Conservation (phyloP, 2,888 invertebrate genomes). For the Amiota minor region DNA sequence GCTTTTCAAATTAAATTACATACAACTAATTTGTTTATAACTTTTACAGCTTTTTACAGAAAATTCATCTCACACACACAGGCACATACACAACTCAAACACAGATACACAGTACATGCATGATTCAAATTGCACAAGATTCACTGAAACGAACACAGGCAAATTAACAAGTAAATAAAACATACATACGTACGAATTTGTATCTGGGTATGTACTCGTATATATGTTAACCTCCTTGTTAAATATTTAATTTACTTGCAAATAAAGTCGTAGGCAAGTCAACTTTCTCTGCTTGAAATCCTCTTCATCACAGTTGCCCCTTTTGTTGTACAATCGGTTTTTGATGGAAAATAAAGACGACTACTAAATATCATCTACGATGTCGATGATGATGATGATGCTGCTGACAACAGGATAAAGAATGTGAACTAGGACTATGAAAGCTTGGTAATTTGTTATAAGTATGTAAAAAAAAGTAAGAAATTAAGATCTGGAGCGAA, state of each 20-base stretch:
- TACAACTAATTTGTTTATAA: constrained; percentile 64
- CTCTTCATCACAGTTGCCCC: background rate
- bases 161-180: constrained; percentile 30
- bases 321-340: background rate
- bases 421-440: too few species aligned
- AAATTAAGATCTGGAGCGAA: background rate
- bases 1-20: constrained; percentile 64
- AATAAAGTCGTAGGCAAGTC: constrained; percentile 7
- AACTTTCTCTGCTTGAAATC: too few species aligned
- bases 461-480: too few species aligned
- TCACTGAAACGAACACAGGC: constrained; percentile 16
- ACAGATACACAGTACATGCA: background rate
- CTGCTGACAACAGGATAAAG: background rate
- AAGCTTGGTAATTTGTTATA: too few species aligned
- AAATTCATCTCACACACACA: constrained; percentile 16
- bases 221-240: constrained; percentile 45
- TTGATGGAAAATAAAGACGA: background rate
- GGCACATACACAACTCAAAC: constrained; percentile 10
- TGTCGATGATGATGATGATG: background rate
- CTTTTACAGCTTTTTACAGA: constrained; percentile 41
- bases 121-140: constrained; percentile 17
- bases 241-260: constrained; percentile 44
- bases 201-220: constrained; percentile 26
- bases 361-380: background rate
- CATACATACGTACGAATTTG: constrained; percentile 20